These are phyloP conservation scores for Samia ricini DNA, from an alignment of 1,140 invertebrate genomes.

Conservation along the genomic window DNA sequence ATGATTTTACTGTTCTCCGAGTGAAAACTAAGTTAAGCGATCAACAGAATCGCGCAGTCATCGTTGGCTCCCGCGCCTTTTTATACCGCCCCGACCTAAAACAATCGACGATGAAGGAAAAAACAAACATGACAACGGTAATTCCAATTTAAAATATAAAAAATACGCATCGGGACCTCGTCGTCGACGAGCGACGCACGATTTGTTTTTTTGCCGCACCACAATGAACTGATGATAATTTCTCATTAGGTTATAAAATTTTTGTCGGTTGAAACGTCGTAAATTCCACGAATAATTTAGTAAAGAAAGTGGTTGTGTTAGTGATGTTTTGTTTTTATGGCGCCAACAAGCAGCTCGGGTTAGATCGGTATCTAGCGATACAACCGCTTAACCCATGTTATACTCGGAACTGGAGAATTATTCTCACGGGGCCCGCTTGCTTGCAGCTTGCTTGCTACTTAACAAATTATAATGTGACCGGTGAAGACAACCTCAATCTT, in stretches of 20 bases:
- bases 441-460: constrained; percentile 42
- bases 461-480: constrained; percentile 63
- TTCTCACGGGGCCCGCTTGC: constrained; percentile 56
- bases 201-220: constrained; percentile 57
- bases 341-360: constrained; percentile 67
- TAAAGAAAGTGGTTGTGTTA: constrained; percentile 74
- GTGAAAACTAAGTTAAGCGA: constrained; percentile 4
- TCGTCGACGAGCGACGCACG: constrained; percentile 33
- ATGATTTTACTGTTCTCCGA: constrained; percentile 1
- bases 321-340: constrained; percentile 75
- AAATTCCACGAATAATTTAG: constrained; percentile 75
- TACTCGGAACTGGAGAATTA: constrained; percentile 64
- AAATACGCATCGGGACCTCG: constrained; percentile 50
- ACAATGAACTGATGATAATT: constrained; percentile 68
- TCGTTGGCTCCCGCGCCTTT: constrained; percentile 51
- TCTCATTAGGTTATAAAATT: constrained; percentile 77
- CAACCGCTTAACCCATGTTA: constrained; percentile 76
- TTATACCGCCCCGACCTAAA: constrained; percentile 43
- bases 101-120: constrained; percentile 60
- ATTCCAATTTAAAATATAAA: constrained; percentile 64
- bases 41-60: constrained; percentile 52
- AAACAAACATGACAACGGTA: constrained; percentile 59
- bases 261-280: constrained; percentile 71
- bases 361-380: constrained; percentile 74
- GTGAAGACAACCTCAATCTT: constrained; percentile 33